Percentiles rank a stretch among this genome's conserved stretches.
Evolutionary conservation across 1,140 invertebrate species (phyloP).

Genomic region (honey bee (Apis mellifera)): DNA sequence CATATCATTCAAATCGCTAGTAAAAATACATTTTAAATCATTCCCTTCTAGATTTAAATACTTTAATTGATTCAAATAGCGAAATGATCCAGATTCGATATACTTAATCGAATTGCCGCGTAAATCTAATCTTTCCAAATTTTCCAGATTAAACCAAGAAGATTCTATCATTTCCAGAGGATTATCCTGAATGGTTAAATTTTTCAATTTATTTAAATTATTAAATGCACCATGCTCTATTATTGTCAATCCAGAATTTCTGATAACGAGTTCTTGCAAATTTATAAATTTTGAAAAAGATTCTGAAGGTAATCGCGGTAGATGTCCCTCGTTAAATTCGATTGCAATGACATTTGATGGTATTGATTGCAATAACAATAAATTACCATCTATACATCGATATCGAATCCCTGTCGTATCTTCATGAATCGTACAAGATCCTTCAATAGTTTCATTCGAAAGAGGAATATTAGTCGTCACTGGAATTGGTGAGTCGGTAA

Average conservation of each 20-base stretch:
- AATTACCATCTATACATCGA: conserved; percentile 62
- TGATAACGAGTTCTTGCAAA: conserved; percentile 60
- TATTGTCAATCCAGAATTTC: conserved; percentile 62
- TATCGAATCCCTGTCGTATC: conserved; percentile 48
- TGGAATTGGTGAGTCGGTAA: background rate
- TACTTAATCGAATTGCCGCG: conserved; percentile 67
- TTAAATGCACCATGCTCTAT: conserved; percentile 62
- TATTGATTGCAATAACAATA: conserved; percentile 54
- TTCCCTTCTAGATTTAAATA: conserved; percentile 71
- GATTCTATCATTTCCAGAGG: conserved; percentile 56
- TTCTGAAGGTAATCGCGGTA: conserved; percentile 47
- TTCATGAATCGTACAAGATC: conserved; percentile 13
- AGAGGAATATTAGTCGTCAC: conserved; percentile 5
- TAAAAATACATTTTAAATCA: conserved; percentile 68
- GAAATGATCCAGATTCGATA: conserved; percentile 63
- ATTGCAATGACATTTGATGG: conserved; percentile 55
- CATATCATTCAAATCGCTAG: conserved; percentile 61
- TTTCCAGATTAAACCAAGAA: conserved; percentile 59
- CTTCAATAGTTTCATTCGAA: conserved; percentile 16
- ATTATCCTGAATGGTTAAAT: conserved; percentile 66
- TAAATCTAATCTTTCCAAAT: conserved; percentile 63
- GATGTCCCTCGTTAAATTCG: conserved; percentile 64
- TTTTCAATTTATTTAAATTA: conserved; percentile 48
- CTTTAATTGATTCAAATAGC: conserved; percentile 48
- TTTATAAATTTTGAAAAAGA: conserved; percentile 58